A percentile compares a stretch with the other conserved stretches of the same genome.
These are phyloP conservation scores for Melitaea cinxia DNA, from an alignment of 1,140 invertebrate species.

Conservation along the genomic window DNA sequence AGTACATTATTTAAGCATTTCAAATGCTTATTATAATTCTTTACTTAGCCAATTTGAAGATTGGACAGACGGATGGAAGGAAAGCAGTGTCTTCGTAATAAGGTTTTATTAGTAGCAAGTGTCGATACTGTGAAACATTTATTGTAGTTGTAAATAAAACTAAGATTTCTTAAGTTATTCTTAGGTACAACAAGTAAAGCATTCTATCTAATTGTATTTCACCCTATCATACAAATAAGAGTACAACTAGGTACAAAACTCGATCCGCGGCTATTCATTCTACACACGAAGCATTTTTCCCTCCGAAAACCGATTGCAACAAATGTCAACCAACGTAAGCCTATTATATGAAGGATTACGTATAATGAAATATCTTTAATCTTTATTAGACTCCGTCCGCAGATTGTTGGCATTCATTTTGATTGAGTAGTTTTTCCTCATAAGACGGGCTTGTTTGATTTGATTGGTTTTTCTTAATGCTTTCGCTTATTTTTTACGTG, in stretches of 20 bases:
- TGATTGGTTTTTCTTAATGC: conserved; percentile 47
- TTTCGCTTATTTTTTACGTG: conserved; percentile 2
- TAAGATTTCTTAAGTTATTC: too few relatives aligned
- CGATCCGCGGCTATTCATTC: conserved; percentile 41
- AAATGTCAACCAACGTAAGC: conserved; percentile 74
- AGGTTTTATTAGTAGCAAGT: too few relatives aligned
- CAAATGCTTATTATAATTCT: too few relatives aligned
- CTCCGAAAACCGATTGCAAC: conserved; percentile 54
- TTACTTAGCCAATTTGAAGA: too few relatives aligned
- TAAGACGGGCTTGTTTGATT: conserved; percentile 1
- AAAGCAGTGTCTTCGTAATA: too few relatives aligned
- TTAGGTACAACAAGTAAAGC: background rate
- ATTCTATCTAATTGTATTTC: background rate
- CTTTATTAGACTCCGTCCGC: conserved; percentile 65
- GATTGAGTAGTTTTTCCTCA: conserved; percentile 60
- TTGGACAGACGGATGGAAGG: too few relatives aligned
- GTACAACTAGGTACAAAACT: conserved; percentile 37
- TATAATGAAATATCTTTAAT: conserved; percentile 80
- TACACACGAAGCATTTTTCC: conserved; percentile 23
- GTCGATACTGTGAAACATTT: too few relatives aligned
- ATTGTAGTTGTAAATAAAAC: too few relatives aligned
- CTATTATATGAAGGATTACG: conserved; percentile 73
- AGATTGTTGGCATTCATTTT: conserved; percentile 49
- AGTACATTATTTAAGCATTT: too few relatives aligned
- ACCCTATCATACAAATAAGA: conserved; percentile 7